Base-by-base conservation (phyloP, 2,888 invertebrate genomes). In the Lochmaea crataegi region DNA sequence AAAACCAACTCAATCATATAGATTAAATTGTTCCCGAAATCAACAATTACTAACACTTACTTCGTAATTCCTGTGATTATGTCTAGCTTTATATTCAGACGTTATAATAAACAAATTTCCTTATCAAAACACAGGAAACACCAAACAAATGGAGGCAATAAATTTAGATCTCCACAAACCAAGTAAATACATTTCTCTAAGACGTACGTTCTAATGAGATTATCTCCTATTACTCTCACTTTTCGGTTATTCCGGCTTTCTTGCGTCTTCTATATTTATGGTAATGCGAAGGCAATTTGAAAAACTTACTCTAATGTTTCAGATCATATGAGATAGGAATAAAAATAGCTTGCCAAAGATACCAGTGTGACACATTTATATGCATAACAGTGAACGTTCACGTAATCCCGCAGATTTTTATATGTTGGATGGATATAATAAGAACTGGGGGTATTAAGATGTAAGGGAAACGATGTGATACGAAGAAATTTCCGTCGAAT, bases 281-380 rank as follows among this genome's bases (percentile, higher is more conserved):
- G 64, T 75, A 72, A 75, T 75, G 56, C 32, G 53, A 26, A 63
- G 66, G 63, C 66, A 72, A 72, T 75, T 75, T 70, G 65, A 66
- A 63, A 45, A 63, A 41, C 68, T 60, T 63, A 66, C 41, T 53
- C 16, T 63, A 69, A 68, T 68, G 42, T 71, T 63, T 41, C 58
- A 26, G 53, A 70, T 48, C 45, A 70, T 63, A 68, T 72, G 66
- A 72, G 75, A 75, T 53, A 71, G 63, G 72, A 70, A 75, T 75
- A 72, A 75, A 72, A 75, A 75, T 72, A 65, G 67, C 75, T 51
- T 65, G 70, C 67, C 42, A 48, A 68, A 75, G 69, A 70, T 71
- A 57, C 68, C 57, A 67, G 41, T 63, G 42, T 41, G 58, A 58
- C 41, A 58, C 41, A 72, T 75, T 72, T 75, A 69, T 70, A 72